phyloP scores from a whole-genome alignment of 1,140 invertebrate genomes.

The Rhysida immarginata region DNA sequence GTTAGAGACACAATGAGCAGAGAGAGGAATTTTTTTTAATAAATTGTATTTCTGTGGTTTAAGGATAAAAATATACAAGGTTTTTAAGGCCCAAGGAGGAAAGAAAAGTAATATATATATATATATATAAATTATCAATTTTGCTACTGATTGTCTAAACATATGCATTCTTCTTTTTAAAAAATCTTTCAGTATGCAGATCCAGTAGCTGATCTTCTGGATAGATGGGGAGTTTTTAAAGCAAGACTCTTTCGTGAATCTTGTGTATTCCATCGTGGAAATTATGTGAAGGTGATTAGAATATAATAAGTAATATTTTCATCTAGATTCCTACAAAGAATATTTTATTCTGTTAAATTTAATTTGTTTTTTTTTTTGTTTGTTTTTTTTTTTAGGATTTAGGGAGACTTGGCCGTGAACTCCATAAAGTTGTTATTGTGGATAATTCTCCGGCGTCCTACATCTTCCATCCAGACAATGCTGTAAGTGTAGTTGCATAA shows the following conservation, averaged over 20 bases:
- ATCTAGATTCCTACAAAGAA: no score
- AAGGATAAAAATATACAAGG: no score
- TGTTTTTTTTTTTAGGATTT: conserved; percentile 64
- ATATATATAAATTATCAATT: no score
- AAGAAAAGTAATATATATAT: no score
- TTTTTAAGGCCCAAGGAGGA: no score
- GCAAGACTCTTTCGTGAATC: conserved; percentile 95
- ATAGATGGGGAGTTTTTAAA: conserved; percentile 94
- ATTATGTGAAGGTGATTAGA: conserved; percentile 92
- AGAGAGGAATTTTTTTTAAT: no score
- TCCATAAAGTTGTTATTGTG: conserved; percentile 93
- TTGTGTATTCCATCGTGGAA: conserved; percentile 97
- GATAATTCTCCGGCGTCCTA: conserved; percentile 99
- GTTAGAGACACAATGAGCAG: no score
- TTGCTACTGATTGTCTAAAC: no score
- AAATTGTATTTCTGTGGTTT: no score
- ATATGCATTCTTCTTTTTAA: no score
- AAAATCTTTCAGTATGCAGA: conserved; percentile 89
- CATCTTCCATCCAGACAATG: conserved; percentile 99
- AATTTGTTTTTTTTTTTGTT: no score
- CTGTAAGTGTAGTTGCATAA: conserved; percentile 72
- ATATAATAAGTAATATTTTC: no score
- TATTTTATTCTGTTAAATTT: conserved; percentile 1
- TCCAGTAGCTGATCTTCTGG: conserved; percentile 94
- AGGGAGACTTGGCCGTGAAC: conserved; percentile 87